Evolutionary conservation across 2,888 invertebrate species (phyloP).

Genomic region (Eupelmus urozonus): DNA sequence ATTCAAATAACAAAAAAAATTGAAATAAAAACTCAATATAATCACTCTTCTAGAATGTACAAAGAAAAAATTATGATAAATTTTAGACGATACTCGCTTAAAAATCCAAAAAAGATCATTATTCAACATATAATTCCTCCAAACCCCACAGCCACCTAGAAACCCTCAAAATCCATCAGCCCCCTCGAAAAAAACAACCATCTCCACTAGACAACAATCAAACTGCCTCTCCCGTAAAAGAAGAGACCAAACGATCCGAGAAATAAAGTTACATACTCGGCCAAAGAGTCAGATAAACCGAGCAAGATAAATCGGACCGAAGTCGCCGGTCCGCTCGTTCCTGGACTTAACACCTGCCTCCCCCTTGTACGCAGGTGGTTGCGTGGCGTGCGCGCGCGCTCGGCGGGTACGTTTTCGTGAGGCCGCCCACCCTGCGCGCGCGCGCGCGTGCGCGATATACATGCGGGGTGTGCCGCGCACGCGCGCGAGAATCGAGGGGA

Average conservation of each 20-base stretch:
- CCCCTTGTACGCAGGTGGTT: constrained; percentile 55
- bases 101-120: too few species aligned
- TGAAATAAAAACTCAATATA: too few species aligned
- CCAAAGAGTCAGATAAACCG: constrained; percentile 50
- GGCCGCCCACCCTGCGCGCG: constrained; percentile 30
- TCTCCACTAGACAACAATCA: not conserved
- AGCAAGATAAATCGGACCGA: constrained; percentile 51
- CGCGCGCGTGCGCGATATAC: not conserved
- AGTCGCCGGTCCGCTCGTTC: constrained; percentile 10
- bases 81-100: too few species aligned
- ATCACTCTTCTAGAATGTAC: too few species aligned
- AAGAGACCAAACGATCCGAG: not conserved
- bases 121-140: too few species aligned
- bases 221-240: not conserved
- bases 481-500: not conserved
- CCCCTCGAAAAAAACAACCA: too few species aligned
- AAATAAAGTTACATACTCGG: constrained; percentile 37
- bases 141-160: too few species aligned
- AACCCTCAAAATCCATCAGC: too few species aligned
- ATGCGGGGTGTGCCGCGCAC: not conserved
- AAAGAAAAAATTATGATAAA: too few species aligned
- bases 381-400: not conserved
- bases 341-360: constrained; percentile 54
- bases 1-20: too few species aligned
- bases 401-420: constrained; percentile 8